phyloP scores from a whole-genome alignment of 2,797 vertebrate species.

The Gymnoscopelus microlampas region DNA sequence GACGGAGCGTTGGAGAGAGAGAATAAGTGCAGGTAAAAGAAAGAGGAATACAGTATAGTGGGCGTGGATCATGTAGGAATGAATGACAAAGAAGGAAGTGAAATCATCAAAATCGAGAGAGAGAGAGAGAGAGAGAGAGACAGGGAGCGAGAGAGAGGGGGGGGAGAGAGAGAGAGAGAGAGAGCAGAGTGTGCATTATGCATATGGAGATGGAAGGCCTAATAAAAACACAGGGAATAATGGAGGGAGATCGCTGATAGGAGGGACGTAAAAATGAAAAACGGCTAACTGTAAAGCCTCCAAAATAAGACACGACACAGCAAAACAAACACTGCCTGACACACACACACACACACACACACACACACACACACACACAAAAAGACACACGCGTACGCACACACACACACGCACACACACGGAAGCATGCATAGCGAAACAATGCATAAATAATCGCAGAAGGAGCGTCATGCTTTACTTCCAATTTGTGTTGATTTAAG shows the following conservation, averaged over 20 bases:
- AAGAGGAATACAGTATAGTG: too few relatives aligned
- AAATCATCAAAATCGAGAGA: neutral
- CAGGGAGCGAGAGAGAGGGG: neutral
- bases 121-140: constrained; percentile 9
- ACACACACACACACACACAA: neutral
- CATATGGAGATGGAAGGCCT: constrained; percentile 44
- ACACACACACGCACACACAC: constrained; percentile 33
- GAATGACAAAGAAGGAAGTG: too few relatives aligned
- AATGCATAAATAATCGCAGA: constrained; percentile 65
- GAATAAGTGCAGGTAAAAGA: too few relatives aligned
- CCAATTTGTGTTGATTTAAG: constrained; percentile 78
- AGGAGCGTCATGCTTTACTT: constrained; percentile 71
- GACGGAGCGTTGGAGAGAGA: too few relatives aligned
- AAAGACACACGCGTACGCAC: neutral
- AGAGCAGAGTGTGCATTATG: constrained; percentile 42
- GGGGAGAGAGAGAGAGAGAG: constrained; percentile 6
- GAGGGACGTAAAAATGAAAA: constrained; percentile 60
- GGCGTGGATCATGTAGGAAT: too few relatives aligned
- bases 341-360: constrained; percentile 1
- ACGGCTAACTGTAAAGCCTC: constrained; percentile 52
- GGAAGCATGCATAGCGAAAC: constrained; percentile 57
- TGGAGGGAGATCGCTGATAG: constrained; percentile 37
- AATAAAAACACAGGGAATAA: constrained; percentile 45
- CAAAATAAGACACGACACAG: constrained; percentile 35
- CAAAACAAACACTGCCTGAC: constrained; percentile 16